Percentiles rank a stretch among this genome's conserved stretches.
These are phyloP conservation scores for Nomia melanderi DNA, from an alignment of 1,140 invertebrate species.

Conservation along the genomic window DNA sequence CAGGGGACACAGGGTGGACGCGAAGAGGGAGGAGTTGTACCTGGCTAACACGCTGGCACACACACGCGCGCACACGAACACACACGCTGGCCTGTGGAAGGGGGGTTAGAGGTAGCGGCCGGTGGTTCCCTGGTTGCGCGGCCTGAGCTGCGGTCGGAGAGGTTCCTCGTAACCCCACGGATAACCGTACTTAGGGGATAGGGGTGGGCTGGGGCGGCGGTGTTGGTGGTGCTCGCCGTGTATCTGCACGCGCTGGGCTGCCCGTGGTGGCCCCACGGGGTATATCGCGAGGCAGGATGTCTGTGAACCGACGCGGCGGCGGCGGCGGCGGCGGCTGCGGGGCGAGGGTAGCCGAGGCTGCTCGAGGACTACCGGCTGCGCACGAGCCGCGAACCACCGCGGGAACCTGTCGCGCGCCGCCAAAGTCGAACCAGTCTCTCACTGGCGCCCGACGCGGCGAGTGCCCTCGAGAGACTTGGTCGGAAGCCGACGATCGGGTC, in stretches of 20 bases:
- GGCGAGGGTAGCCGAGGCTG: slow-evolving; percentile 49
- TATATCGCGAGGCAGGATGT: slow-evolving; percentile 13
- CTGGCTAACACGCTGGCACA: slow-evolving; percentile 1
- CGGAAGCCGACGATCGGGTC: slow-evolving; percentile 7
- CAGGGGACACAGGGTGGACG: background rate
- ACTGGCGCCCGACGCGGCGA: slow-evolving; percentile 67
- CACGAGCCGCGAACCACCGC: slow-evolving; percentile 51
- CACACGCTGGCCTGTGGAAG: too few species aligned
- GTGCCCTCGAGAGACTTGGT: slow-evolving; percentile 57
- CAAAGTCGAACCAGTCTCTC: slow-evolving; percentile 65
- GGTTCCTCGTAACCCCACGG: slow-evolving; percentile 43
- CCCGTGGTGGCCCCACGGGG: slow-evolving; percentile 6
- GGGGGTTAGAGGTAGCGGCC: slow-evolving; percentile 9
- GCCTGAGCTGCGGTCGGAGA: slow-evolving; percentile 46
- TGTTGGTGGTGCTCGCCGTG: background rate
- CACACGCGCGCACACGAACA: background rate
- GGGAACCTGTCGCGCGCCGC: slow-evolving; percentile 64
- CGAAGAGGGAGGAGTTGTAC: slow-evolving; percentile 11
- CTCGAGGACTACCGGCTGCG: slow-evolving; percentile 55
- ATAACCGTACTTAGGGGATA: slow-evolving; percentile 47
- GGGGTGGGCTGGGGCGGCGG: too few species aligned
- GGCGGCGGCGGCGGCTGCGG: background rate
- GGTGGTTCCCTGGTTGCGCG: slow-evolving; percentile 35
- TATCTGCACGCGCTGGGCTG: background rate
- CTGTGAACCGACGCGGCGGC: background rate